Evolutionary conservation across 2,888 invertebrate species (phyloP).

Genomic region (Caenorhabditis sp.): DNA sequence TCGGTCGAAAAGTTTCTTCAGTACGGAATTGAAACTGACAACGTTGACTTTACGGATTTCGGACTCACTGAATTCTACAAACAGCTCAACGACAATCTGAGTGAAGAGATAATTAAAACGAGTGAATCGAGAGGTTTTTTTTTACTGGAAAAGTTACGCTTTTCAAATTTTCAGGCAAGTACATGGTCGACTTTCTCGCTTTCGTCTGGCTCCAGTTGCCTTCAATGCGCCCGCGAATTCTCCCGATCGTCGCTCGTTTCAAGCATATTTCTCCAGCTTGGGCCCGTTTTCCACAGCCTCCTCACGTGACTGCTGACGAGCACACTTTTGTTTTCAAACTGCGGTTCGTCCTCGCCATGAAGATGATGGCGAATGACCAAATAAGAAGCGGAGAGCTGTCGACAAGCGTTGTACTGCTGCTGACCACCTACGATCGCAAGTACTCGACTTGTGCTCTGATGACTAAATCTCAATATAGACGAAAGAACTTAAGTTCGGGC

Average conservation of each 20-base stretch:
- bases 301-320: not conserved
- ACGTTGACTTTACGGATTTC: slow-evolving; percentile 12
- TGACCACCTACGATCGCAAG: slow-evolving; percentile 3
- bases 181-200: slow-evolving; percentile 27
- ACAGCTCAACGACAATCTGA: slow-evolving; percentile 42
- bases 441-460: not conserved
- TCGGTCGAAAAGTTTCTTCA: slow-evolving; percentile 36
- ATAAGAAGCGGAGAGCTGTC: too few relatives aligned
- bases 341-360: slow-evolving; percentile 3
- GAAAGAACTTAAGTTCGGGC: too few relatives aligned
- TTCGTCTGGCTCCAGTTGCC: slow-evolving; percentile 22
- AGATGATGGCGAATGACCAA: slow-evolving; percentile 1
- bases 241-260: slow-evolving; percentile 35
- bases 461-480: too few relatives aligned
- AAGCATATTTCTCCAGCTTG: slow-evolving; percentile 33
- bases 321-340: not conserved
- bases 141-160: too few relatives aligned
- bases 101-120: slow-evolving; percentile 11
- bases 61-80: slow-evolving; percentile 34
- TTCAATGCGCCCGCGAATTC: slow-evolving; percentile 13
- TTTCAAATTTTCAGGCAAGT: slow-evolving; percentile 31
- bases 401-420: slow-evolving; percentile 2
- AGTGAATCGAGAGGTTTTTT: slow-evolving; percentile 24
- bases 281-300: slow-evolving; percentile 37
- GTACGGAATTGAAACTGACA: slow-evolving; percentile 4